Evolutionary conservation across 2,797 vertebrate species (phyloP).

Genomic region (Aphelocoma californica): DNA sequence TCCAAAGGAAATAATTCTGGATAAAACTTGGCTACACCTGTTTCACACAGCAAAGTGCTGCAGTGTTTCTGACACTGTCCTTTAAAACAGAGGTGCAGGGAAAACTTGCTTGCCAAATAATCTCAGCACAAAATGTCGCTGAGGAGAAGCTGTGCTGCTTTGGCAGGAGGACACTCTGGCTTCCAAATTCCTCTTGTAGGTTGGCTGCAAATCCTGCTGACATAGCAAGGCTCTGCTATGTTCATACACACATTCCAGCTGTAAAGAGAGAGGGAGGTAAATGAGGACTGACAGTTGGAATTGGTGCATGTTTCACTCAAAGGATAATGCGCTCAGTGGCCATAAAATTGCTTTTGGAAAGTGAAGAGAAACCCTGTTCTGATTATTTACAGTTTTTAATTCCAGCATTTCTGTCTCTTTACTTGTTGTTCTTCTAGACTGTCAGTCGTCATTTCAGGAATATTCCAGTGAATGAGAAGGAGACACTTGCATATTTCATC

Average conservation of each 20-base stretch:
- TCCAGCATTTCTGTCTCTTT: slow-evolving; percentile 29
- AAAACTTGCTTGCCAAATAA: not conserved
- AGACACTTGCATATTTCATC: slow-evolving; percentile 97
- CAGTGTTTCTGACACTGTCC: not conserved
- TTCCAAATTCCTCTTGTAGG: slow-evolving; percentile 51
- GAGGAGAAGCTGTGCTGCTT: slow-evolving; percentile 10
- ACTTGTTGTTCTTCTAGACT: slow-evolving; percentile 77
- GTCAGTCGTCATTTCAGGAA: slow-evolving; percentile 99
- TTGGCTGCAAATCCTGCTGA: slow-evolving; percentile 58
- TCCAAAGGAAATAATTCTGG: not conserved
- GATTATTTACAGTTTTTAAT: slow-evolving; percentile 1
- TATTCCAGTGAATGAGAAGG: slow-evolving; percentile 97
- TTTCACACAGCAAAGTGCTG: not conserved
- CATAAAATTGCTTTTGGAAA: not conserved
- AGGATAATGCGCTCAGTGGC: not conserved
- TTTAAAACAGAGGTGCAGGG: not conserved
- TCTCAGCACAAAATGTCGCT: not conserved
- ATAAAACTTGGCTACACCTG: not conserved
- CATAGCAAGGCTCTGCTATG: not conserved
- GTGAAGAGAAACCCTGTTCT: not conserved
- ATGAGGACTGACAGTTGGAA: slow-evolving; percentile 53
- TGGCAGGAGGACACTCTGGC: slow-evolving; percentile 51
- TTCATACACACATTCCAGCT: slow-evolving; percentile 30
- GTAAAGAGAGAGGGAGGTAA: slow-evolving; percentile 47
- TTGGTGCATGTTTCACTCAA: slow-evolving; percentile 37